phyloP scores from a whole-genome alignment of 1,140 invertebrate genomes.

The Drosophila miranda region DNA sequence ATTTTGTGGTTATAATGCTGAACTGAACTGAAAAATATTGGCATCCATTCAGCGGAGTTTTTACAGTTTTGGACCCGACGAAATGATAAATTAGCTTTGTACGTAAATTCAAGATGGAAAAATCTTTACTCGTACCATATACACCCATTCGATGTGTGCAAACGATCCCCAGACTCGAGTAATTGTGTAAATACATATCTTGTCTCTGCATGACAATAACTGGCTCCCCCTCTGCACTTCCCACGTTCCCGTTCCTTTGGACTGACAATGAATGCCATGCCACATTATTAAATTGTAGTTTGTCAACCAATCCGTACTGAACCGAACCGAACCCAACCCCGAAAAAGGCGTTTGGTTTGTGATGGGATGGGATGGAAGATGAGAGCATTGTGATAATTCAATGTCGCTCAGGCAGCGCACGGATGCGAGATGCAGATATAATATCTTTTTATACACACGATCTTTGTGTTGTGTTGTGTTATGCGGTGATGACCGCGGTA shows the following conservation, averaged over 20 bases:
- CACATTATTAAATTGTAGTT: conserved; percentile 79
- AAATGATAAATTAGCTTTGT: conserved; percentile 76
- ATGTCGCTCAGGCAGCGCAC: conserved; percentile 68
- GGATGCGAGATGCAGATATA: conserved; percentile 65
- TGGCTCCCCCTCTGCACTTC: conserved; percentile 3
- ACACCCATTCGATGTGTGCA: conserved; percentile 15
- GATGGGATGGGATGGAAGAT: conserved; percentile 3
- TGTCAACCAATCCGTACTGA: conserved; percentile 55
- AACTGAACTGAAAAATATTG: conserved; percentile 63
- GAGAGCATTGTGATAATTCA: conserved; percentile 73
- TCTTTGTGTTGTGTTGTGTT: conserved; percentile 41
- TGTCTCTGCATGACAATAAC: conserved; percentile 76
- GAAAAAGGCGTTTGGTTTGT: conserved; percentile 36
- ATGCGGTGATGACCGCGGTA: conserved; percentile 59
- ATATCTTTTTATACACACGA: conserved; percentile 70
- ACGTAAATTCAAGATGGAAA: conserved; percentile 77
- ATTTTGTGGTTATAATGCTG: conserved; percentile 79
- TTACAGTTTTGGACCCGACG: conserved; percentile 52
- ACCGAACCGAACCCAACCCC: conserved; percentile 36
- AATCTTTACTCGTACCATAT: conserved; percentile 52
- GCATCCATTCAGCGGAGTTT: conserved; percentile 60
- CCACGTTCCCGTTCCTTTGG: conserved; percentile 3
- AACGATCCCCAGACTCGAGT: conserved; percentile 12
- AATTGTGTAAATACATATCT: conserved; percentile 79
- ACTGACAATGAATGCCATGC: conserved; percentile 56